These are phyloP conservation scores for Rhabdomys pumilio DNA, from an alignment of 2,797 vertebrate species.

Conservation along the genomic window DNA sequence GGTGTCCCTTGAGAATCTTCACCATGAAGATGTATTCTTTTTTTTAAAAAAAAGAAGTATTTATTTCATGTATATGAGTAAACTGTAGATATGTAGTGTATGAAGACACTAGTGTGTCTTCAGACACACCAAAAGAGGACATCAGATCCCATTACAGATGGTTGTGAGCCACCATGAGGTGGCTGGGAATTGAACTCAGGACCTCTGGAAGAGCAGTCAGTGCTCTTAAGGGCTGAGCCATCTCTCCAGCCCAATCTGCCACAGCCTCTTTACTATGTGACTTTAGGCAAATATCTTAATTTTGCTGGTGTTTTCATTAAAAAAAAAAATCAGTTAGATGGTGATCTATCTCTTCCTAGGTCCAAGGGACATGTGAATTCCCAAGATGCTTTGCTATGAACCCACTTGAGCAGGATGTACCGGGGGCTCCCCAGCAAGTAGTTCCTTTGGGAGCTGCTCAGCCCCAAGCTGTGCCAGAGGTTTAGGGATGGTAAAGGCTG, in stretches of 20 bases:
- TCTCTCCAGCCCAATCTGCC: too few species aligned
- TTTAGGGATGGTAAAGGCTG: not conserved
- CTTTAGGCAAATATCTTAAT: not conserved
- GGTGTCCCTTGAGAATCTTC: not conserved
- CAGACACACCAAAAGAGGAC: too few species aligned
- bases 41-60: not conserved
- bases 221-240: too few species aligned
- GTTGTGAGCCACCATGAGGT: too few species aligned
- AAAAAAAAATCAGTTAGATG: not conserved
- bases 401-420: not conserved
- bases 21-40: fast-evolving
- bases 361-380: not conserved
- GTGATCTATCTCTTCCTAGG: not conserved
- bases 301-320: not conserved
- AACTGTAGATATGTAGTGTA: too few species aligned
- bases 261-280: not conserved
- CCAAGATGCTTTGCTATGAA: not conserved
- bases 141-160: too few species aligned
- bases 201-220: too few species aligned
- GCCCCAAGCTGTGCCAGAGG: conserved; percentile 11
- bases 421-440: not conserved
- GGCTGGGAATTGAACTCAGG: too few species aligned
- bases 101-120: too few species aligned
- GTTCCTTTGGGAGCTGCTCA: not conserved
- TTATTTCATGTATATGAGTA: too few species aligned